A percentile compares a stretch with the other conserved stretches of the same genome.
Conservation (phyloP, 2,797 vertebrate species). For the Sebastes itinus region DNA sequence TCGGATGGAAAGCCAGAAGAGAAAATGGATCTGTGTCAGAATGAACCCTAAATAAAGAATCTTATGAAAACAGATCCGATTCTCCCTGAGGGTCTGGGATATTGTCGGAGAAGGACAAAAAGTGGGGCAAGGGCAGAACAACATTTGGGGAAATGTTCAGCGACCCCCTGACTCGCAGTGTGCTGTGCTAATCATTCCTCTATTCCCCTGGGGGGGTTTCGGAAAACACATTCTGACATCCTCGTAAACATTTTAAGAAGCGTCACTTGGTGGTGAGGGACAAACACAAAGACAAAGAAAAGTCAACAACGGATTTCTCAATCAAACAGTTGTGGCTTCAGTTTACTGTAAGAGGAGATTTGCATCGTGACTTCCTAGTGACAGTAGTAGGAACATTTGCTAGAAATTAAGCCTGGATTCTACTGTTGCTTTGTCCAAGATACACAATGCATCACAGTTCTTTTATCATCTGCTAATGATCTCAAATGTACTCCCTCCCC, state of each 20-base stretch:
- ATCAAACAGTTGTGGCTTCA: not conserved
- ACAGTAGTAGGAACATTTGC: not conserved
- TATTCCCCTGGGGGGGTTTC: constrained; percentile 28
- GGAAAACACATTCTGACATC: constrained; percentile 70
- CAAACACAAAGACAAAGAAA: constrained; percentile 47
- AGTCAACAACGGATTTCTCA: not conserved
- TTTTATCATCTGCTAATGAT: constrained; percentile 44
- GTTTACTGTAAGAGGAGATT: not conserved
- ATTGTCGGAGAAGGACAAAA: constrained; percentile 13
- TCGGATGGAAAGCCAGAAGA: constrained; percentile 46
- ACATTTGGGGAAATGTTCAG: constrained; percentile 59
- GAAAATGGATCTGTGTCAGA: constrained; percentile 60
- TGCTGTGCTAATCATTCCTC: constrained; percentile 64
- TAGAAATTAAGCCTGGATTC: not conserved
- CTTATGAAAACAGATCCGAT: constrained; percentile 53
- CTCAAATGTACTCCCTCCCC: not conserved
- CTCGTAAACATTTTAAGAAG: constrained; percentile 75
- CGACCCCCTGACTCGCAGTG: constrained; percentile 38
- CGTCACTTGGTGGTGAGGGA: constrained; percentile 39
- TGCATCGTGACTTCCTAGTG: not conserved
- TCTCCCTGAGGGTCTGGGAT: constrained; percentile 22
- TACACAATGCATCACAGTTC: constrained; percentile 1
- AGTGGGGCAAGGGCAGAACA: constrained; percentile 33
- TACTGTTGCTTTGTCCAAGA: not conserved
- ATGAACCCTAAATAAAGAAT: constrained; percentile 51